Percentiles rank a stretch among this genome's conserved stretches.
phyloP scores from a whole-genome alignment of 2,113 vertebrate genomes.

The Sinocyclocheilus anshuiensis region DNA sequence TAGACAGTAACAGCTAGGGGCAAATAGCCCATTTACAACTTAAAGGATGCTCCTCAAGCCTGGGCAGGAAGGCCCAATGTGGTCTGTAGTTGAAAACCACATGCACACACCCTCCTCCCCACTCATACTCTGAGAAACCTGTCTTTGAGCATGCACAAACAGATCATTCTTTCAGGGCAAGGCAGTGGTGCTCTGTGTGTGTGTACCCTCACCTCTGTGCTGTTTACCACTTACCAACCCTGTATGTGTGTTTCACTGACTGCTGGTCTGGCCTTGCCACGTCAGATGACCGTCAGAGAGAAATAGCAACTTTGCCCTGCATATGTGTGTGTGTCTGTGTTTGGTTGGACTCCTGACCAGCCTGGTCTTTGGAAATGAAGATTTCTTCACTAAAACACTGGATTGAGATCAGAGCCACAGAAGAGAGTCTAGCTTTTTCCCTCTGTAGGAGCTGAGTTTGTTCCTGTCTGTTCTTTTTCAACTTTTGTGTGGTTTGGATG shows the following conservation, averaged over 20 bases:
- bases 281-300: conserved; percentile 64
- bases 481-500: conserved; percentile 43
- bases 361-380: conserved; percentile 48
- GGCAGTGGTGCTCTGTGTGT: conserved; percentile 45
- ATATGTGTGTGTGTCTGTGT: background rate
- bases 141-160: conserved; percentile 68
- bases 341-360: conserved; percentile 58
- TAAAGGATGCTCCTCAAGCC: conserved; percentile 58
- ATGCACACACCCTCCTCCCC: conserved; percentile 43
- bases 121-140: conserved; percentile 54
- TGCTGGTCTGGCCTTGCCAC: conserved; percentile 69
- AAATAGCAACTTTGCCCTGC: conserved; percentile 43
- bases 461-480: conserved; percentile 40
- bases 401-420: conserved; percentile 40
- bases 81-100: conserved; percentile 39
- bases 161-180: conserved; percentile 73
- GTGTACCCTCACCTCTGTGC: conserved; percentile 65
- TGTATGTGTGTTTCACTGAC: conserved; percentile 46
- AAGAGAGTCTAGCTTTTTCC: conserved; percentile 11
- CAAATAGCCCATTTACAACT: conserved; percentile 63
- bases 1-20: conserved; percentile 49
- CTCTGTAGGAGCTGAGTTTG: conserved; percentile 45
- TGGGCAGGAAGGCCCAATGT: conserved; percentile 61
- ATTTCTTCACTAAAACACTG: conserved; percentile 45
- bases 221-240: conserved; percentile 62